Percentiles rank a stretch among this genome's conserved stretches.
These are phyloP conservation scores for Caenorhabditis imperialis DNA, from an alignment of 2,888 invertebrate species.

Conservation along the genomic window DNA sequence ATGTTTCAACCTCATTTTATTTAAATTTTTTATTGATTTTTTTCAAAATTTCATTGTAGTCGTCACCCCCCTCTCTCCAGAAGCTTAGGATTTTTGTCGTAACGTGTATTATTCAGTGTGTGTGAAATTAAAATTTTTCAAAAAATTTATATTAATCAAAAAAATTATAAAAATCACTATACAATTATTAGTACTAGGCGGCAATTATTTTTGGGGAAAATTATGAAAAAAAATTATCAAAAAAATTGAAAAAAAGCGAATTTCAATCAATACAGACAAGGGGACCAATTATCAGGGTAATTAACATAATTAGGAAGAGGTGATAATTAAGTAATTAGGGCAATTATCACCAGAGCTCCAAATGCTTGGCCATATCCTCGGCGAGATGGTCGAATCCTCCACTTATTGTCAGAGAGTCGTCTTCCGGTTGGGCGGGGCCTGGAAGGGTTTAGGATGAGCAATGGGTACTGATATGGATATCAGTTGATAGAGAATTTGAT, in stretches of 20 bases:
- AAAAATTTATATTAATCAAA: conserved; percentile 16
- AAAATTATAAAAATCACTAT: conserved; percentile 18
- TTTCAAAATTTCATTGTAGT: no score
- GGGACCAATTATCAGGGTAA: no score
- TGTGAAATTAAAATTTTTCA: conserved; percentile 43
- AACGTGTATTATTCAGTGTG: conserved; percentile 41
- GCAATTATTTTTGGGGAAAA: conserved; percentile 11
- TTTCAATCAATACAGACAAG: no score
- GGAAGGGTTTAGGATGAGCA: conserved; percentile 18
- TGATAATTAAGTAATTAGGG: neutral
- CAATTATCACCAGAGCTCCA: conserved; percentile 60
- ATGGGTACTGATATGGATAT: no score
- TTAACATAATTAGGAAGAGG: neutral
- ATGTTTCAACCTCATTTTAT: conserved; percentile 17
- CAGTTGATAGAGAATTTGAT: no score
- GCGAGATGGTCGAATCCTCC: conserved; percentile 64
- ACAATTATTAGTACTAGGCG: conserved; percentile 40
- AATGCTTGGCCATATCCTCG: conserved; percentile 65
- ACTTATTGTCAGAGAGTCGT: conserved; percentile 37
- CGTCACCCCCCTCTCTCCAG: conserved; percentile 34
- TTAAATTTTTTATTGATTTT: conserved; percentile 33
- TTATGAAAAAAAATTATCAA: conserved; percentile 2
- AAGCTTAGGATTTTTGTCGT: conserved; percentile 43
- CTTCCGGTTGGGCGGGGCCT: conserved; percentile 33
- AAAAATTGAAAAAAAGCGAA: neutral